Evolutionary conservation across 2,113 vertebrate species (phyloP).

Genomic region (Archilochus colubris): DNA sequence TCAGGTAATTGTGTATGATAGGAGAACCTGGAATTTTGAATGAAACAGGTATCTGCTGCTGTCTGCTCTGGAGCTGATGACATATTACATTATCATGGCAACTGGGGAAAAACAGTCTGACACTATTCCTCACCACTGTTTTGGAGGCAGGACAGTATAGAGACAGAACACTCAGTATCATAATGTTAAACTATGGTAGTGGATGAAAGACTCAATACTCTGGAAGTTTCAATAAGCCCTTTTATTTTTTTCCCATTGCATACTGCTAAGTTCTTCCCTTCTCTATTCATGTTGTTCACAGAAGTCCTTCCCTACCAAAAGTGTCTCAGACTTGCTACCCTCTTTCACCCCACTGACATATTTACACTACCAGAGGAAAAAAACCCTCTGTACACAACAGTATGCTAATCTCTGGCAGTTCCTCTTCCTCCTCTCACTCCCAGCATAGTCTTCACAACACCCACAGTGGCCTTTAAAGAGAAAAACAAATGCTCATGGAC

Average conservation of each 20-base stretch:
- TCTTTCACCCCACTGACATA: neutral
- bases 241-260: neutral
- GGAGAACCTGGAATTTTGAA: constrained; percentile 2
- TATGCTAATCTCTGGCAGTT: neutral
- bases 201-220: neutral
- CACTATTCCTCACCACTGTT: neutral
- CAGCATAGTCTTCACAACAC: neutral
- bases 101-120: neutral
- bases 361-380: neutral
- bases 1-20: neutral
- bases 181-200: accelerated
- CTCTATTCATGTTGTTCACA: neutral
- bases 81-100: neutral
- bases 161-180: neutral
- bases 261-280: neutral
- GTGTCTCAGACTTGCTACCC: neutral
- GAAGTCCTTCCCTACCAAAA: neutral
- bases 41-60: neutral
- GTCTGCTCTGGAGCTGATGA: neutral
- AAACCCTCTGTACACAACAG: neutral
- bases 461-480: neutral
- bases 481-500: neutral
- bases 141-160: neutral
- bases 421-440: neutral
- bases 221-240: neutral